Evolutionary conservation across 2,797 vertebrate genomes (phyloP), one percentile per base, ranked within the genome.

Genomic region (Ctenopoma multispine): DNA sequence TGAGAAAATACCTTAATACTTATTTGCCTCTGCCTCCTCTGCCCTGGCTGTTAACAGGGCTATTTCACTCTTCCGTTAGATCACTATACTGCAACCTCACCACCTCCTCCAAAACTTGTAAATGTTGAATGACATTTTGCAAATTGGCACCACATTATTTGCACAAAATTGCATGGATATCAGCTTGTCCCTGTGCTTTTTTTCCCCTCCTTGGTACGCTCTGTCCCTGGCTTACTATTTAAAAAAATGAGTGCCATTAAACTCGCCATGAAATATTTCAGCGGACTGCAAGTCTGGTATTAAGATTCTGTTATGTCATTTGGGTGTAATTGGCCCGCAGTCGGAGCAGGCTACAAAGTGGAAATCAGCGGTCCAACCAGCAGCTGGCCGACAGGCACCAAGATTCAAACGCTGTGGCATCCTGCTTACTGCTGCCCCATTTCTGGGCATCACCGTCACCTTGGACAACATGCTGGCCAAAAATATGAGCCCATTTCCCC

Each of bases 391-490:
- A 43, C 31, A 4, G 3, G 57, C 48, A 50, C 31, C 58, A 56
- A 54, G 63, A 54, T n/a, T 81, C 62, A 63, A 75, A 79, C 48
- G 11, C 1, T 17, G 51, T 23, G 41, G 51, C 11, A 44, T 57
- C 44, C 47, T 3, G 23, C 70, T 63, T 11, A 1, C 71, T 20
- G 56, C 40, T 21, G 53, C 63, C 58, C 23, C 12, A 1, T 75
- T 78, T 79, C 68, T 82, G 78, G 76, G 80, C 77, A 64, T 29
- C 14, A 11, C 12, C 20, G 5, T 73, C 67, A 66, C 71, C 76
- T 75, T 69, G 41, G 66, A 77, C 34, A 5, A 27, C 44, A 65
- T 0, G 15, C 59, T 10, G 51, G 59, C 72, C 86, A 77, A 49
- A 63, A 77, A 59, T 50, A 63, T 7, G 57, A 73, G 53, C 68